A percentile compares a stretch with the other conserved stretches of the same genome.
phyloP scores from a whole-genome alignment of 2,113 vertebrate species.

The Pipra filicauda region DNA sequence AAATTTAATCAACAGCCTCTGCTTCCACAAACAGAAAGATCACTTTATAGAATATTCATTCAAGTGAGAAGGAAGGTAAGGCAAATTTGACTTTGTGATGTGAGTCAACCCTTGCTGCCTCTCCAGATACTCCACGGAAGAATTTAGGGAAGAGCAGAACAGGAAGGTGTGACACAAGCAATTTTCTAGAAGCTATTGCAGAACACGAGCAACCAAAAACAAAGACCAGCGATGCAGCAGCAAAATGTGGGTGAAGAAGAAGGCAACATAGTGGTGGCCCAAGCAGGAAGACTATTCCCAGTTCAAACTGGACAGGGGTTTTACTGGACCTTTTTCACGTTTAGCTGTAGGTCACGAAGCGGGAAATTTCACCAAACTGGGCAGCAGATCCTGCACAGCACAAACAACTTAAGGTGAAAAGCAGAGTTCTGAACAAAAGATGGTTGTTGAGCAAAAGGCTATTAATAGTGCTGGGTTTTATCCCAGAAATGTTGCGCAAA shows the following conservation, averaged over 20 bases:
- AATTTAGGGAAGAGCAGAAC: not conserved
- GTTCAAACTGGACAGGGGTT: not conserved
- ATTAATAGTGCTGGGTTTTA: constrained; percentile 61
- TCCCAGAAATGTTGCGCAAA: constrained; percentile 62
- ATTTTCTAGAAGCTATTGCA: not conserved
- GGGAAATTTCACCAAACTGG: not conserved
- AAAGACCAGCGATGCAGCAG: not conserved
- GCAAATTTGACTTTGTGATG: not conserved
- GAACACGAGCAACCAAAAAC: not conserved
- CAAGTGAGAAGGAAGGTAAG: not conserved
- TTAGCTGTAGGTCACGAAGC: not conserved
- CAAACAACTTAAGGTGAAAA: constrained; percentile 55
- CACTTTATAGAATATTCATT: not conserved
- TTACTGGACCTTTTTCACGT: not conserved
- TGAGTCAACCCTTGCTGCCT: not conserved
- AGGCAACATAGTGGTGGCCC: not conserved
- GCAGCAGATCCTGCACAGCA: not conserved
- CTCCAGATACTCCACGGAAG: not conserved
- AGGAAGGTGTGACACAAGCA: not conserved
- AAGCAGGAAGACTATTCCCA: not conserved
- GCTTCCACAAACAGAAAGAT: constrained; percentile 30
- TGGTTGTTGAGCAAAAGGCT: constrained; percentile 50
- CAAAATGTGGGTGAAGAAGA: not conserved
- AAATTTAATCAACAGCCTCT: constrained; percentile 46
- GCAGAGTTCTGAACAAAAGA: constrained; percentile 49